Base-by-base conservation (phyloP, 2,113 vertebrate genomes). In the Lampris megalopsis region DNA sequence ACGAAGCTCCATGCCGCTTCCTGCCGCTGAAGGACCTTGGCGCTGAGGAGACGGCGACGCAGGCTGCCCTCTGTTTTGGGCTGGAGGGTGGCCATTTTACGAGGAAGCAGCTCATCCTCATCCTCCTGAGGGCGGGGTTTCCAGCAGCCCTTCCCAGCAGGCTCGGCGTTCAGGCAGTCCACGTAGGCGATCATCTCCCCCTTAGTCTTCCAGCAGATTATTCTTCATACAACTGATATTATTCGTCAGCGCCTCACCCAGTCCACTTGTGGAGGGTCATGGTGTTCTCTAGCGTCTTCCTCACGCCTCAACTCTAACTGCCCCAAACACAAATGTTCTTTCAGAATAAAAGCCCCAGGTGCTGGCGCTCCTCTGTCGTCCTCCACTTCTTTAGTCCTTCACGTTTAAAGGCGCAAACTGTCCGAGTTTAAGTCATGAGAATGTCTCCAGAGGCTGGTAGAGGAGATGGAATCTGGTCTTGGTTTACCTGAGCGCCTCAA, bases 21-120 rank as follows among this genome's bases (percentile, higher is more conserved):
- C 1, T 92, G 92, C 49, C 92, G 91, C 71, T 94, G 92, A 62
- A 93, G 87, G 80, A 94, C 83, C 63, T 90, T 93, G 61, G 94
- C 86, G 38, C 86, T 91, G 38, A 94, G 92, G 1, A 94, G 89
- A 6, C 93, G 92, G 0, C 93, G 91, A 0, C 93, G 89, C 43
- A 94, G 86, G 42, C 92, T 93, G 61, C 92, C 92, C 43, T 92
- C 91, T 0, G 73, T 93, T 42, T 90, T 92, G 0, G 91, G 89
- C 53, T 92, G 91, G 11, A 94, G 71, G 62, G 62, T 58, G 6
- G 79, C 75, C 59, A 91, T 76, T 64, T 90, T 91, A 1, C 83
- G 87, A 1, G 93, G 92, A 59, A 93, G 88, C 2, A 94, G 91
- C 73, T 93, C 91, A 3, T 94, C 91, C 6, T 4, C 72, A 6